Conservation (phyloP, 35 echinoderm and acorn worm genomes). For the Chiridota heheva region DNA sequence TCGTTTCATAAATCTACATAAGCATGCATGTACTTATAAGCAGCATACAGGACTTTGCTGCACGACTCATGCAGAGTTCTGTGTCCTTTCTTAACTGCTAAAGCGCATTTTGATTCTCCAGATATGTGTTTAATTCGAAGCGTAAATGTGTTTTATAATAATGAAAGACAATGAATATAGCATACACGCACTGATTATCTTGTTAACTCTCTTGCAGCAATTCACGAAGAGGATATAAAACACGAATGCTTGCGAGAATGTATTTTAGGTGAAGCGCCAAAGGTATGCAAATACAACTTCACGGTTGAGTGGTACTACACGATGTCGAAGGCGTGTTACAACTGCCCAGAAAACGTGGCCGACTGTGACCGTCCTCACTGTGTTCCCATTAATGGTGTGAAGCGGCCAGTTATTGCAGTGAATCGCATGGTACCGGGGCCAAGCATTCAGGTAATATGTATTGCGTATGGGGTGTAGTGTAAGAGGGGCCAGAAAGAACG, state of each 20-base stretch:
- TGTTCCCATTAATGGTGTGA: conserved; percentile 68
- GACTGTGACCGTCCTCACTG: conserved; percentile 62
- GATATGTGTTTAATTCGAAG: too few species aligned
- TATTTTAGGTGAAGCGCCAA: conserved; percentile 33
- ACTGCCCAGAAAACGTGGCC: conserved; percentile 57
- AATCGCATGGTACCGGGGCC: conserved; percentile 80
- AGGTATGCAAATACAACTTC: conserved; percentile 56
- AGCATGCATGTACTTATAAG: too few species aligned
- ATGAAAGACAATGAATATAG: too few species aligned
- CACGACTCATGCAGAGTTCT: too few species aligned
- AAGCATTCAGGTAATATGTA: conserved; percentile 50
- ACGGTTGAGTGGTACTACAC: conserved; percentile 78
- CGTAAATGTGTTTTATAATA: too few species aligned
- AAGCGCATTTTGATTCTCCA: too few species aligned
- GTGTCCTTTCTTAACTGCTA: too few species aligned
- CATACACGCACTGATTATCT: too few species aligned
- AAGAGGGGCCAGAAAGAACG: too few species aligned
- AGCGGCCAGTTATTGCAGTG: conserved; percentile 53
- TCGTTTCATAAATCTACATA: too few species aligned
- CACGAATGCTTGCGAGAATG: conserved; percentile 59
- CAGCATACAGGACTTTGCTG: too few species aligned
- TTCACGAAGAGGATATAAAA: conserved; percentile 3
- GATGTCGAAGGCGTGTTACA: conserved; percentile 82
- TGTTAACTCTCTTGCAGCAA: conserved; percentile 3
- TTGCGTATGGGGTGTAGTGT: not conserved